These are phyloP conservation scores for fruit fly (Drosophila melanogaster) DNA, from an alignment of 1,140 invertebrate genomes.

Conservation along the genomic window DNA sequence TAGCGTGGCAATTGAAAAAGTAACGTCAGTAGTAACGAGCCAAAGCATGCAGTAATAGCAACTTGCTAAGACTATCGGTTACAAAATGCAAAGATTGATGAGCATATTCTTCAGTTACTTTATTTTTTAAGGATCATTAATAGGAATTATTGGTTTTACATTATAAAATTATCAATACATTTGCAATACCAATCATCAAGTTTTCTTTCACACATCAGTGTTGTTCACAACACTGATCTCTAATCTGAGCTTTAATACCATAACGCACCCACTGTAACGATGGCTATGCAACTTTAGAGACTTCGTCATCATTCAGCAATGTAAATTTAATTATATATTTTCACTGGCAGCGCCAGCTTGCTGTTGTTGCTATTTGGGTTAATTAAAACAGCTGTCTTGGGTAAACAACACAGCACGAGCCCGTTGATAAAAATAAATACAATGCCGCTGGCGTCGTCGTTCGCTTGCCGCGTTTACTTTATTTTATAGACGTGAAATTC, in stretches of 20 bases:
- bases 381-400: conserved; percentile 79
- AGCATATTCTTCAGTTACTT: no score
- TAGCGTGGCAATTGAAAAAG: conserved; percentile 28
- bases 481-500: conserved; percentile 67
- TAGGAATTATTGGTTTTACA: no score
- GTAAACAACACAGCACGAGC: conserved; percentile 39
- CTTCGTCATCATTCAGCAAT: conserved; percentile 27
- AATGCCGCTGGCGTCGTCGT: conserved; percentile 24
- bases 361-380: conserved; percentile 63
- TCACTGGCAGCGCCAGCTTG: conserved; percentile 20
- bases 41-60: neutral
- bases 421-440: conserved; percentile 60
- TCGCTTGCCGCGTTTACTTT: conserved; percentile 36
- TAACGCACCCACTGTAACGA: neutral
- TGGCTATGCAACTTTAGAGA: neutral
- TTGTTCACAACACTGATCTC: no score
- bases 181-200: no score
- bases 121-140: no score
- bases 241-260: neutral
- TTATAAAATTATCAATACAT: no score
- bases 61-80: neutral
- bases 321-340: conserved; percentile 49
- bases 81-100: neutral
- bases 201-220: no score
- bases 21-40: conserved; percentile 7